Conservation (phyloP, 2,797 vertebrate genomes). For the Lagorchestes hirsutus region DNA sequence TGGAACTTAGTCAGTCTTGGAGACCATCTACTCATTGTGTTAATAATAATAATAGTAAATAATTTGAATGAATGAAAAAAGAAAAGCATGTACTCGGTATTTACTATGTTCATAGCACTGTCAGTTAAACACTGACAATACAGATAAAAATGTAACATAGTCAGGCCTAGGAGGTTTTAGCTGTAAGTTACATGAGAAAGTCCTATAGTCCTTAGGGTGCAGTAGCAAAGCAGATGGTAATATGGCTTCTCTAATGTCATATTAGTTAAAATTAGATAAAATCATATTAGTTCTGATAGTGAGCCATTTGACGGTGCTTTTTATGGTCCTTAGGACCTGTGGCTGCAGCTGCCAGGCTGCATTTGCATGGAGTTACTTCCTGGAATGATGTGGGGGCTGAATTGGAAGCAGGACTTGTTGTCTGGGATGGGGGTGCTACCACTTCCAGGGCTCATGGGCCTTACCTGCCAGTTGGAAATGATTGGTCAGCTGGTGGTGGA, state of each 20-base stretch:
- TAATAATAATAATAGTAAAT: background rate
- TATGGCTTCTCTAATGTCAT: background rate
- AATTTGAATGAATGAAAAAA: background rate
- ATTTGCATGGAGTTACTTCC: background rate
- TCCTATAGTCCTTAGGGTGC: background rate
- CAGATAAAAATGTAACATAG: background rate
- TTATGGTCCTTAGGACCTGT: background rate
- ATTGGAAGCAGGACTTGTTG: background rate
- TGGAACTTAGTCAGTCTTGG: background rate
- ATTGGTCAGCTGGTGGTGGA: background rate
- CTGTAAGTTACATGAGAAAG: background rate
- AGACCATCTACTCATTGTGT: background rate
- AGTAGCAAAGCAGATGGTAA: background rate
- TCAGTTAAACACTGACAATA: background rate
- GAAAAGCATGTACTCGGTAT: background rate
- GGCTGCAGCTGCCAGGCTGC: background rate
- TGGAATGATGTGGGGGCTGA: background rate
- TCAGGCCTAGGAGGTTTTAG: background rate
- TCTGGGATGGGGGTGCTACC: background rate
- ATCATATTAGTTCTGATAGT: background rate
- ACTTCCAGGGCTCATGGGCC: background rate
- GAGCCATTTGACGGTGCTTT: background rate
- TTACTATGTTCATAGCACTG: background rate
- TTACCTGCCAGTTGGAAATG: background rate
- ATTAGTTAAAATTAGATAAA: background rate